These are phyloP conservation scores for Tragulus kanchil DNA, from an alignment of 2,113 vertebrate genomes.

Conservation along the genomic window DNA sequence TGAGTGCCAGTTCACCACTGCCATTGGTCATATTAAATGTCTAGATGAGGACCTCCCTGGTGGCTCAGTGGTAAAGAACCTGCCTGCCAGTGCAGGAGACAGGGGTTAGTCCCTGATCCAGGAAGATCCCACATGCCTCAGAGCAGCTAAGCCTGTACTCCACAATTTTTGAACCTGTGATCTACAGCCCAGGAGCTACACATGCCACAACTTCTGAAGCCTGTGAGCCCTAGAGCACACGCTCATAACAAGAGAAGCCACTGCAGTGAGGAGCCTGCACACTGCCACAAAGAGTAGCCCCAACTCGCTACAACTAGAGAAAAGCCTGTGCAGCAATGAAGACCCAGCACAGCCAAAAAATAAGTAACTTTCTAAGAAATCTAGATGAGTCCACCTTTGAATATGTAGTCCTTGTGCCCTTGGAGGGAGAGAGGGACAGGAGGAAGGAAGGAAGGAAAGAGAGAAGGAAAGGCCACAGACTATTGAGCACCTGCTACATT, in stretches of 20 bases:
- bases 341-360: neutral
- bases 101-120: neutral
- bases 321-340: neutral
- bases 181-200: neutral
- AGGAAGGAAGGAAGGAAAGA: neutral
- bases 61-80: neutral
- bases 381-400: neutral
- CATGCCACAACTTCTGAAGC: accelerated
- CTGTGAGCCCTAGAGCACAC: neutral
- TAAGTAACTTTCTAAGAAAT: neutral
- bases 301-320: neutral
- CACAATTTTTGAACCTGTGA: neutral
- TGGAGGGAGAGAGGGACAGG: neutral
- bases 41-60: neutral
- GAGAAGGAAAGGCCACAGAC: neutral
- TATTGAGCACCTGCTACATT: neutral
- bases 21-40: neutral
- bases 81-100: neutral
- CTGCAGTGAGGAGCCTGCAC: neutral
- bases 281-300: neutral
- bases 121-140: neutral
- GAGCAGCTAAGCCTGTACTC: neutral
- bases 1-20: neutral
- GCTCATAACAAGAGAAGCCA: neutral
- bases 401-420: neutral